These are phyloP conservation scores for Papilio polytes DNA, from an alignment of 1,140 invertebrate species.

Conservation along the genomic window DNA sequence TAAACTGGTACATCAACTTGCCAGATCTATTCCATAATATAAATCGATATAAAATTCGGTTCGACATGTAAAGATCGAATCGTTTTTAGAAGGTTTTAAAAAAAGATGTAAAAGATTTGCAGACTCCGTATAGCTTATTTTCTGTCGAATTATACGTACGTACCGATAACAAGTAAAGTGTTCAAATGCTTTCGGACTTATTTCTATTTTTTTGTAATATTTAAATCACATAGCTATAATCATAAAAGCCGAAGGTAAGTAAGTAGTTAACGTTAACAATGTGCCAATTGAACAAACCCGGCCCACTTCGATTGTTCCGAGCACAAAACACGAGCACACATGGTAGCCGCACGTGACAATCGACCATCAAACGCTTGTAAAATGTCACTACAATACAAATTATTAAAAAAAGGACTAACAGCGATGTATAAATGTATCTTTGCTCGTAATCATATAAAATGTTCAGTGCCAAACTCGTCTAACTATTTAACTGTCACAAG, in stretches of 20 bases:
- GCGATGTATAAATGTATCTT: no score
- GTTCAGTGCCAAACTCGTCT: no score
- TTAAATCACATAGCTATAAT: not conserved
- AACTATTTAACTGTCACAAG: no score
- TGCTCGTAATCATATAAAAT: no score
- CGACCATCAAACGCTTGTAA: not conserved
- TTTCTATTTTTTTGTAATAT: no score
- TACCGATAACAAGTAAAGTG: not conserved
- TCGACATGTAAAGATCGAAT: not conserved
- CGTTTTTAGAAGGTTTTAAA: no score
- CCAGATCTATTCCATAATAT: not conserved
- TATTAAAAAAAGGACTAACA: not conserved
- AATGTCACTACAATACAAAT: not conserved
- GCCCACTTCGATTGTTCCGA: conserved; percentile 22
- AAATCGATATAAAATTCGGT: not conserved
- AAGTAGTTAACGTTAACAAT: not conserved
- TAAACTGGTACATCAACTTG: not conserved
- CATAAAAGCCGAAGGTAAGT: not conserved
- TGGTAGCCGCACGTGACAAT: not conserved
- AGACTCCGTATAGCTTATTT: no score
- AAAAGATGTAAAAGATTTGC: no score
- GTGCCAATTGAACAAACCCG: conserved; percentile 20
- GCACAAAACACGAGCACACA: conserved; percentile 10
- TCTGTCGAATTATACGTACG: no score
- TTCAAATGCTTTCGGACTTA: no score